phyloP scores from a whole-genome alignment of 2,888 invertebrate species.

The Eurytoma californica region DNA sequence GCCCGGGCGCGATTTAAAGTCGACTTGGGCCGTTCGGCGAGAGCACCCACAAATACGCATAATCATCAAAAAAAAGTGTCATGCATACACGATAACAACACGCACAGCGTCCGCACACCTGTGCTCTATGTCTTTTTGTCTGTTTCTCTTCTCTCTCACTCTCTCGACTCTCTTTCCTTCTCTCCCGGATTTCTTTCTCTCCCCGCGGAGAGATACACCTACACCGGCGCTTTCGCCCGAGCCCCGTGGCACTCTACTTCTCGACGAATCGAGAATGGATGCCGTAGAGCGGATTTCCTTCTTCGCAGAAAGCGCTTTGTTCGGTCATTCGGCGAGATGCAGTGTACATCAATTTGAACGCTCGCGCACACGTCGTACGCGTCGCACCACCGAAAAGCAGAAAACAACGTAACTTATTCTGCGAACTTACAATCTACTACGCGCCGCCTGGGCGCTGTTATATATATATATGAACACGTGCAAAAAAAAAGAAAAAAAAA shows the following conservation, averaged over 20 bases:
- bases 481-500: conserved; percentile 55
- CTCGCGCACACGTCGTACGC: conserved; percentile 32
- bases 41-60: background rate
- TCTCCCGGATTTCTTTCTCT: conserved; percentile 40
- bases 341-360: conserved; percentile 21
- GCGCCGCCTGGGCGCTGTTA: conserved; percentile 55
- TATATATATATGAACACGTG: conserved; percentile 47
- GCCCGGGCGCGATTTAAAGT: conserved; percentile 47
- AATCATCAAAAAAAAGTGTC: background rate
- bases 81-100: conserved; percentile 34
- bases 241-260: conserved; percentile 24
- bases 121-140: conserved; percentile 53
- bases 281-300: conserved; percentile 31
- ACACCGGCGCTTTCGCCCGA: conserved; percentile 32
- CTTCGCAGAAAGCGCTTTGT: conserved; percentile 21
- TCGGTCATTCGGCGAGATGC: conserved; percentile 48
- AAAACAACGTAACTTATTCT: conserved; percentile 52
- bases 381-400: conserved; percentile 42
- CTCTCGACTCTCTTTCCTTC: conserved; percentile 33
- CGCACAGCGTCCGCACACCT: conserved; percentile 44
- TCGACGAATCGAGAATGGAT: conserved; percentile 51
- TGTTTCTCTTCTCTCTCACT: conserved; percentile 45
- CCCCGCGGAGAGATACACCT: conserved; percentile 40
- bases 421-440: conserved; percentile 44
- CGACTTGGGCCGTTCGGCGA: conserved; percentile 42